These are phyloP conservation scores for Myripristis jacobus DNA, from an alignment of 2,797 vertebrate genomes.

Conservation along the genomic window DNA sequence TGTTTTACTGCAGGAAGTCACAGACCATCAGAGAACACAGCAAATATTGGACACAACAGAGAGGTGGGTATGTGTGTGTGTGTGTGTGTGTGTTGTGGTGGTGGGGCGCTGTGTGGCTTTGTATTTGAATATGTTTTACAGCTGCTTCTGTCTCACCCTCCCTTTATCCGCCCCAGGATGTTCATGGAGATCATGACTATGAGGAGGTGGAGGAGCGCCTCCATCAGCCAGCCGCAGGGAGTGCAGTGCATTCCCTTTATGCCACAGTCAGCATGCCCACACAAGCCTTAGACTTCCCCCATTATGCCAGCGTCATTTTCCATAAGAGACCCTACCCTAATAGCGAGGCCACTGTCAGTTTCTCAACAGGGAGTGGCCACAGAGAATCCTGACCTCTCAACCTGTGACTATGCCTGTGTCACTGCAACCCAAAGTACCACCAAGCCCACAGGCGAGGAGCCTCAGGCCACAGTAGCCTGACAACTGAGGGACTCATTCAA, in stretches of 20 bases:
- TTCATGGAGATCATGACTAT: constrained; percentile 10
- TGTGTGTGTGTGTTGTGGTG: constrained; percentile 3
- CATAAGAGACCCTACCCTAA: neutral
- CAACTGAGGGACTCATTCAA: too few relatives aligned
- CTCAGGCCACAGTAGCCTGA: constrained; percentile 15
- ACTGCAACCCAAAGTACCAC: too few relatives aligned
- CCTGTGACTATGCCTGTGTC: constrained; percentile 20
- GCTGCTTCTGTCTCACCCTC: neutral
- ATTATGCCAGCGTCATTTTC: constrained; percentile 43
- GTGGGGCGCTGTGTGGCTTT: neutral
- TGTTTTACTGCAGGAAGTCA: constrained; percentile 25
- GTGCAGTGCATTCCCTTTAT: neutral
- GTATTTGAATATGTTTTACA: neutral
- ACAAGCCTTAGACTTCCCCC: constrained; percentile 14
- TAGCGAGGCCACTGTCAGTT: neutral
- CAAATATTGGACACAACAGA: neutral
- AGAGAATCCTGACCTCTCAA: neutral
- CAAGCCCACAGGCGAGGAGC: neutral
- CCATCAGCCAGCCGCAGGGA: constrained; percentile 4
- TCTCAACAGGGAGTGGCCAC: neutral
- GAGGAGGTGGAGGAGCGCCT: constrained; percentile 32
- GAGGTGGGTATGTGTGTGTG: constrained; percentile 45
- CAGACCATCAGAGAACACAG: neutral
- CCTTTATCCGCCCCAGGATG: constrained; percentile 34
- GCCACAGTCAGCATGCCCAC: neutral